A percentile compares a stretch with the other conserved stretches of the same genome.
Evolutionary conservation across 2,113 vertebrate species (phyloP).

Genomic region (Origma solitaria): DNA sequence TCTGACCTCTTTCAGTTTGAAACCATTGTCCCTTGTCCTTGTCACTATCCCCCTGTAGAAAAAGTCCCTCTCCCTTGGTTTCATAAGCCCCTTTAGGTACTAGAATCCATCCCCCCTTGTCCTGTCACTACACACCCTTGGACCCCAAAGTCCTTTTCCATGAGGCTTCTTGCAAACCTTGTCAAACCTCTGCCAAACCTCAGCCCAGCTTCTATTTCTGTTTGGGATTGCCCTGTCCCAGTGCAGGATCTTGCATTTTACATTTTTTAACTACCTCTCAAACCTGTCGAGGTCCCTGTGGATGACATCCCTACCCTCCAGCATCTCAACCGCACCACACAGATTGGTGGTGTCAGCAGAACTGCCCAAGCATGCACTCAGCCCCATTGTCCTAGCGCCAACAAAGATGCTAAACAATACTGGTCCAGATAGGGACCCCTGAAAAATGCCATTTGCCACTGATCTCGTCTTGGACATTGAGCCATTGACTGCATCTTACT

Average conservation of each 20-base stretch:
- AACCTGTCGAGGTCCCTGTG: not conserved
- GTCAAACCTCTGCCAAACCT: not conserved
- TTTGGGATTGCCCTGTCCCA: not conserved
- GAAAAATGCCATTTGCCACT: not conserved
- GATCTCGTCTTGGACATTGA: not conserved
- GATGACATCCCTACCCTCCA: not conserved
- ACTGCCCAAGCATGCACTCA: accelerated
- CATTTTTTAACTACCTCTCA: not conserved
- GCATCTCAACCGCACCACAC: accelerated
- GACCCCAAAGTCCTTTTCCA: not conserved
- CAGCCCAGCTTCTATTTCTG: not conserved
- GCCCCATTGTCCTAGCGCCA: not conserved
- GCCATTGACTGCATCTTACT: not conserved
- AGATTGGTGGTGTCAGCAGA: not conserved
- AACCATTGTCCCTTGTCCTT: not conserved
- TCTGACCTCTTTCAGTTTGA: not conserved
- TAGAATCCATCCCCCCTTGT: not conserved
- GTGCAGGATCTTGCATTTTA: not conserved
- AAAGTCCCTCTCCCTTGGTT: not conserved
- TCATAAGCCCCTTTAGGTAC: not conserved
- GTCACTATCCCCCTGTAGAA: accelerated
- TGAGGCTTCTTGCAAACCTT: not conserved
- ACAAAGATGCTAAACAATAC: not conserved
- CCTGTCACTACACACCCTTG: not conserved
- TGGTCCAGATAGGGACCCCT: not conserved